A percentile compares a stretch with the other conserved stretches of the same genome.
Evolutionary conservation across 2,797 vertebrate species (phyloP).

Genomic region (Pseudopleuronectes americanus): DNA sequence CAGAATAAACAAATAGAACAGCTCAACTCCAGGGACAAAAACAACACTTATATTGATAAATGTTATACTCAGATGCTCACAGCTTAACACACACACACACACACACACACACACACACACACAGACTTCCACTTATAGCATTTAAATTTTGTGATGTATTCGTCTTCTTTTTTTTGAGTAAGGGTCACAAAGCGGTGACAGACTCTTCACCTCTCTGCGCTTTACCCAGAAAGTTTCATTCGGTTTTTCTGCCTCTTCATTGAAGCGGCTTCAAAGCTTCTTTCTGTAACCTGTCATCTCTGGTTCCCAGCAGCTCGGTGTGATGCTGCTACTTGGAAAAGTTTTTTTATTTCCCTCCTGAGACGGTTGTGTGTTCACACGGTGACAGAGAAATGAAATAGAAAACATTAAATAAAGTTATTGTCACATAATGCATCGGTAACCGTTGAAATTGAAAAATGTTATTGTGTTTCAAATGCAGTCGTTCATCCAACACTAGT

Average conservation of each 20-base stretch:
- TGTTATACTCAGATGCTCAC: not conserved
- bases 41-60: not conserved
- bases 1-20: not conserved
- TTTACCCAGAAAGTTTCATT: constrained; percentile 13
- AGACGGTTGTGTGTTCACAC: too few relatives aligned
- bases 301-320: constrained; percentile 23
- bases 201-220: not conserved
- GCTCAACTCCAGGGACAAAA: not conserved
- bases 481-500: too few relatives aligned
- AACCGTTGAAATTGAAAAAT: not conserved
- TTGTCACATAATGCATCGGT: not conserved
- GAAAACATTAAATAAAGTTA: not conserved
- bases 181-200: not conserved
- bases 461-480: too few relatives aligned
- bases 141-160: constrained; percentile 2
- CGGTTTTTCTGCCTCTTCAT: constrained; percentile 3
- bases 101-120: too few relatives aligned
- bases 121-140: not conserved
- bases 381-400: not conserved
- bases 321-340: not conserved
- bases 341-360: too few relatives aligned
- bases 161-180: not conserved
- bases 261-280: constrained; percentile 16
- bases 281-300: constrained; percentile 35
- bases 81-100: not conserved